phyloP scores from a whole-genome alignment of 2,888 invertebrate species.

The Cetonia aurata region DNA sequence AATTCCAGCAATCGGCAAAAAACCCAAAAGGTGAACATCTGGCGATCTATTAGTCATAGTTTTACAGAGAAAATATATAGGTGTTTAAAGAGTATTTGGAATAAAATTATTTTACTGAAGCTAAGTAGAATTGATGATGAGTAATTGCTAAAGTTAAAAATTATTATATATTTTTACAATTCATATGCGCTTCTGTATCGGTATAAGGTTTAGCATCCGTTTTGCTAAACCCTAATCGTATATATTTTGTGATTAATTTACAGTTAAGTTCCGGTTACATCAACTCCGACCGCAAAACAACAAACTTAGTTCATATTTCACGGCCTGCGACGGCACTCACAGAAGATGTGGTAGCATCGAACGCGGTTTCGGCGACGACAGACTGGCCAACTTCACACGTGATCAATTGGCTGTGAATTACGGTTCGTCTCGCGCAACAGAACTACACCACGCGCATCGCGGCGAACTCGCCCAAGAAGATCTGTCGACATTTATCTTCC shows the following conservation, averaged over 20 bases:
- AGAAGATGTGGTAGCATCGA: constrained; percentile 1
- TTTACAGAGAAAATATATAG: too few relatives aligned
- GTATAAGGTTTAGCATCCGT: too few relatives aligned
- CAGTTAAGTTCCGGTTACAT: constrained; percentile 8
- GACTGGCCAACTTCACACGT: constrained; percentile 19
- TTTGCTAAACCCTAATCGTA: too few relatives aligned
- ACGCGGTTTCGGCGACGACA: not conserved
- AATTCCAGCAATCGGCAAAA: too few relatives aligned
- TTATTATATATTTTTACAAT: too few relatives aligned
- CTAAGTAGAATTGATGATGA: too few relatives aligned
- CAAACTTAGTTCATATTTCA: constrained; percentile 25
- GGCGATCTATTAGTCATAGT: too few relatives aligned
- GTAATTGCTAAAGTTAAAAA: too few relatives aligned
- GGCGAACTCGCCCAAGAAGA: not conserved
- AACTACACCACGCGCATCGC: not conserved
- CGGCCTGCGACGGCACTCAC: not conserved
- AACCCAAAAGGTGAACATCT: too few relatives aligned
- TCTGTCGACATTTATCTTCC: constrained; percentile 14
- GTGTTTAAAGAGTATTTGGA: too few relatives aligned
- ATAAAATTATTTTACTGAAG: too few relatives aligned
- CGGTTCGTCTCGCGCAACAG: not conserved
- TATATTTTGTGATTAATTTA: constrained; percentile 16
- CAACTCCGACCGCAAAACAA: constrained; percentile 11
- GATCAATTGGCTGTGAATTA: constrained; percentile 25
- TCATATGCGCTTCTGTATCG: too few relatives aligned